Conservation (phyloP, 2,113 vertebrate species). For the Otolemur garnettii region DNA sequence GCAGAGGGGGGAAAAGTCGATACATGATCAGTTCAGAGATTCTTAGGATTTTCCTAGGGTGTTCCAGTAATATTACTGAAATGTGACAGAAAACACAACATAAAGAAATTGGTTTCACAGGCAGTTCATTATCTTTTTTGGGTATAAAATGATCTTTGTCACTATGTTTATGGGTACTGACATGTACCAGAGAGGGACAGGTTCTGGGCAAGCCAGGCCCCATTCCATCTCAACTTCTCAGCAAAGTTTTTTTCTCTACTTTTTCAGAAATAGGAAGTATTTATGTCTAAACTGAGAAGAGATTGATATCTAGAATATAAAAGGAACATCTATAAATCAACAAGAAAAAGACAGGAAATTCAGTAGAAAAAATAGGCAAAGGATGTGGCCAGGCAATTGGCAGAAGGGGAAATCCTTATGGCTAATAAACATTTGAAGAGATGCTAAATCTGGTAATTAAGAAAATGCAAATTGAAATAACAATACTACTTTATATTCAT, state of each 20-base stretch:
- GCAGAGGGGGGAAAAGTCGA: not conserved
- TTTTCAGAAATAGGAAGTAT: not conserved
- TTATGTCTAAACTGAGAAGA: not conserved
- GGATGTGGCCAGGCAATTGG: not conserved
- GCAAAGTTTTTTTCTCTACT: not conserved
- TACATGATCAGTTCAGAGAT: not conserved
- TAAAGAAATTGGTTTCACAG: not conserved
- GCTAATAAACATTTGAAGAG: not conserved
- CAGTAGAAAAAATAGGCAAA: not conserved
- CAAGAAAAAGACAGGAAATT: not conserved
- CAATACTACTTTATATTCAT: not conserved
- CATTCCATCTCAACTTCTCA: not conserved
- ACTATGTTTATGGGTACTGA: not conserved
- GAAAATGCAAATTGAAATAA: not conserved
- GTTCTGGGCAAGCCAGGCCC: not conserved
- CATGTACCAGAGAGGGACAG: not conserved
- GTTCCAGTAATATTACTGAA: not conserved
- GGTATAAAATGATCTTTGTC: not conserved
- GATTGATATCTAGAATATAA: not conserved
- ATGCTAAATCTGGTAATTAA: not conserved
- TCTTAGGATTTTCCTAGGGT: not conserved
- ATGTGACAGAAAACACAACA: not conserved
- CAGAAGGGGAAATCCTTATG: not conserved
- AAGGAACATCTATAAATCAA: not conserved
- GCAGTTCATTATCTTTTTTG: not conserved